These are phyloP conservation scores for Tetraodon nigroviridis DNA, from an alignment of 2,113 vertebrate genomes.

Conservation along the genomic window DNA sequence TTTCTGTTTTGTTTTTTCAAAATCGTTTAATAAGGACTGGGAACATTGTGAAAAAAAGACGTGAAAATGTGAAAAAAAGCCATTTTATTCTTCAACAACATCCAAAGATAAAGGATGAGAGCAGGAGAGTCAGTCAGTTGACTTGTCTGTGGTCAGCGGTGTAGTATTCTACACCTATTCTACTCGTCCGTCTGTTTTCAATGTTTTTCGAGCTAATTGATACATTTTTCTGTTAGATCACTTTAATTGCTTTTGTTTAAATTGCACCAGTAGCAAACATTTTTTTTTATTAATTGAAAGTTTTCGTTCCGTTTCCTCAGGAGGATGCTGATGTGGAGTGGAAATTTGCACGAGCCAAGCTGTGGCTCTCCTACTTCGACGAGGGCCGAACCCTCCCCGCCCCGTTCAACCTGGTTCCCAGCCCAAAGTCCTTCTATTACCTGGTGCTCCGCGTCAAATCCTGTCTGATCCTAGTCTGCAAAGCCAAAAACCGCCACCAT, in stretches of 20 bases:
- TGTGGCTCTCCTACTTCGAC: constrained; percentile 97
- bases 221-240: too few relatives aligned
- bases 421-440: constrained; percentile 97
- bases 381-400: constrained; percentile 94
- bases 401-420: constrained; percentile 95
- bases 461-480: constrained; percentile 90
- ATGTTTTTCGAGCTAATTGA: too few relatives aligned
- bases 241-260: neutral
- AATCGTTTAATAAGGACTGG: too few relatives aligned
- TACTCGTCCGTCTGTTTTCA: too few relatives aligned
- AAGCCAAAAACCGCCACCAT: constrained; percentile 84
- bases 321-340: constrained; percentile 96
- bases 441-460: constrained; percentile 88
- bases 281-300: neutral
- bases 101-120: too few relatives aligned
- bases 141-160: too few relatives aligned
- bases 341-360: constrained; percentile 96
- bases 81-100: too few relatives aligned
- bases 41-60: too few relatives aligned
- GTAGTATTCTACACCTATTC: too few relatives aligned
- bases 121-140: too few relatives aligned
- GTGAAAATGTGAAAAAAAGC: too few relatives aligned
- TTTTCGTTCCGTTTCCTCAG: constrained; percentile 60
- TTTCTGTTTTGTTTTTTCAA: neutral
- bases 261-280: neutral